phyloP scores from a whole-genome alignment of 2,113 vertebrate genomes.

The Garra rufa region DNA sequence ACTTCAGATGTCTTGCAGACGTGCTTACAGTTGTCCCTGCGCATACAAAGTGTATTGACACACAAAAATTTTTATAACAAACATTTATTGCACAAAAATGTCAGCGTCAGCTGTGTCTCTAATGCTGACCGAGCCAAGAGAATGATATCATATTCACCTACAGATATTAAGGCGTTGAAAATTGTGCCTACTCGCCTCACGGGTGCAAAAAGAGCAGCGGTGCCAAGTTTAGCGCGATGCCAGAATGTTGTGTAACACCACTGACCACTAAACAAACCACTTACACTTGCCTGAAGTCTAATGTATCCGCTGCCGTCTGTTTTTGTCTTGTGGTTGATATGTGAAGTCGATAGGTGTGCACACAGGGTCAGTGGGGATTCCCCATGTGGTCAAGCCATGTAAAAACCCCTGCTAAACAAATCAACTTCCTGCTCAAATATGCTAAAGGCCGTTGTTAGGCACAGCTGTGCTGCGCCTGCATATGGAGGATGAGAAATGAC shows the following conservation, averaged over 20 bases:
- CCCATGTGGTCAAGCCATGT: constrained; percentile 36
- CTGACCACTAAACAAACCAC: constrained; percentile 40
- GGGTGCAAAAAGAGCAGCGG: neutral
- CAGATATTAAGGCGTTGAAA: neutral
- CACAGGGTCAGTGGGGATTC: constrained; percentile 14
- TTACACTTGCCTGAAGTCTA: neutral
- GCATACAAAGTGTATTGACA: neutral
- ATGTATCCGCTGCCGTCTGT: neutral
- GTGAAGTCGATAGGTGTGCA: neutral
- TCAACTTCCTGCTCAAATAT: neutral
- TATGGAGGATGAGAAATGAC: too few relatives aligned
- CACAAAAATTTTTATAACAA: neutral
- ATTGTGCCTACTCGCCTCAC: neutral
- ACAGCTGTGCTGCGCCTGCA: too few relatives aligned
- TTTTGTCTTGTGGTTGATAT: constrained; percentile 10
- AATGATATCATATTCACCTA: neutral
- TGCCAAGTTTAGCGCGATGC: neutral
- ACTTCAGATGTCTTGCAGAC: neutral
- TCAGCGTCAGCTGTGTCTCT: neutral
- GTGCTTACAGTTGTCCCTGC: neutral
- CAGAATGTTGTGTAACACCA: constrained; percentile 20
- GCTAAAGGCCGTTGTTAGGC: too few relatives aligned
- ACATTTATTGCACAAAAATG: neutral
- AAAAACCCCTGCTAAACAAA: neutral
- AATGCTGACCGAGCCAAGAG: constrained; percentile 11